Evolutionary conservation across 2,888 invertebrate genomes (phyloP).

Genomic region (Andrena hattorfiana): DNA sequence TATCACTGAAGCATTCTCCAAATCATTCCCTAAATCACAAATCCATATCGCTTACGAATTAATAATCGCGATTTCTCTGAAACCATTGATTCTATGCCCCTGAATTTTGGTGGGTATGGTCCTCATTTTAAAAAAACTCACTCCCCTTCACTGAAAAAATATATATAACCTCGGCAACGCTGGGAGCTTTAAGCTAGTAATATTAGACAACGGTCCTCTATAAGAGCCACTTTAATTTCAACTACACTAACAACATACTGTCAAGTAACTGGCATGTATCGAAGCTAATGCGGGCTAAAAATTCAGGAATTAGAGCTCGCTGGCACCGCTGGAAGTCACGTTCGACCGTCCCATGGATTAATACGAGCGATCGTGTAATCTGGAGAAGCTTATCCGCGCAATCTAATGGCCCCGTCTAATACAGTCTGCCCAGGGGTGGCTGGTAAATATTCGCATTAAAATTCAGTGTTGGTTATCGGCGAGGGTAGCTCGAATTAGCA

Average conservation of each 20-base stretch:
- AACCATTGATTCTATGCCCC: too few relatives aligned
- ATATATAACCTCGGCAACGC: too few relatives aligned
- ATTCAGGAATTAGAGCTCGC: background rate
- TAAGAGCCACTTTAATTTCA: background rate
- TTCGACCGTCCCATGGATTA: background rate
- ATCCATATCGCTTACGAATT: too few relatives aligned
- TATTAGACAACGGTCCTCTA: background rate
- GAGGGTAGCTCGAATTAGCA: slow-evolving; percentile 25
- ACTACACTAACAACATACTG: background rate
- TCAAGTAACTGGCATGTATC: background rate
- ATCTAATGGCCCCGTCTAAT: slow-evolving; percentile 34
- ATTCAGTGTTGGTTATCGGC: slow-evolving; percentile 43
- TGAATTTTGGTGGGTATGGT: too few relatives aligned
- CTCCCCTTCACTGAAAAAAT: too few relatives aligned
- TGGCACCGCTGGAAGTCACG: background rate
- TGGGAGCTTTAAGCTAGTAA: too few relatives aligned
- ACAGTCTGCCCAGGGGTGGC: background rate
- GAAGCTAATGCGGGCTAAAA: background rate
- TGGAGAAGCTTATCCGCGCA: background rate
- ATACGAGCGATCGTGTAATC: slow-evolving; percentile 8
- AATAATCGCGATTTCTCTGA: too few relatives aligned
- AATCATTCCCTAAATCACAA: too few relatives aligned
- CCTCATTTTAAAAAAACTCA: too few relatives aligned
- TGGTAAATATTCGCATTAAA: slow-evolving; percentile 56
- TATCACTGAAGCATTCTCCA: too few relatives aligned